Evolutionary conservation across 37 sponge, comb jelly and placozoan species (phyloP).

Genomic region (Haliclona indistincta): DNA sequence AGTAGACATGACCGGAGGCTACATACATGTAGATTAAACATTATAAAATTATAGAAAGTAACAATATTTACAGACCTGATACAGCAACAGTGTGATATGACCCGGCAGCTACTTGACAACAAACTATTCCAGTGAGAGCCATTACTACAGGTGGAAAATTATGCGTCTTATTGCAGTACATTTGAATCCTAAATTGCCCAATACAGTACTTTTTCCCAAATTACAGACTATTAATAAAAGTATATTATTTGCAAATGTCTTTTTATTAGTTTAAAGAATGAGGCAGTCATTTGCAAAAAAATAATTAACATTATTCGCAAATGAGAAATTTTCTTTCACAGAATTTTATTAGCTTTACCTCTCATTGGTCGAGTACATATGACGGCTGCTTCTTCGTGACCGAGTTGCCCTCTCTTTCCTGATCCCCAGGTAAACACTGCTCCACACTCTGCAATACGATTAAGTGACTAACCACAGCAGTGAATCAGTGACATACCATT

Average conservation of each 20-base stretch:
- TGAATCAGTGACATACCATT: slow-evolving; percentile 37
- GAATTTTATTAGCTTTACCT: too few relatives aligned
- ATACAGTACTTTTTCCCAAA: too few relatives aligned
- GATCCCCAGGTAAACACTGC: slow-evolving; percentile 55
- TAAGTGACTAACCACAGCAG: background rate
- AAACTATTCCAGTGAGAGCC: background rate
- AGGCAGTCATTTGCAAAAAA: too few relatives aligned
- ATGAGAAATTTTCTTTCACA: too few relatives aligned
- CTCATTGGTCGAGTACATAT: too few relatives aligned
- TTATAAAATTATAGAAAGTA: background rate
- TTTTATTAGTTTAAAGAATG: too few relatives aligned
- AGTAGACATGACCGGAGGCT: slow-evolving; percentile 41
- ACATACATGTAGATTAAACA: background rate
- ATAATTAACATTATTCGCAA: too few relatives aligned
- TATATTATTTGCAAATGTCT: too few relatives aligned
- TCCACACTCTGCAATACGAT: slow-evolving; percentile 29
- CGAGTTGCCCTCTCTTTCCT: slow-evolving; percentile 62
- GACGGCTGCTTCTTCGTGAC: background rate
- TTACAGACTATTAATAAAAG: too few relatives aligned
- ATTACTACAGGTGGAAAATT: too few relatives aligned
- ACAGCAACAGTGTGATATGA: slow-evolving; percentile 26
- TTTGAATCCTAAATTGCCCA: too few relatives aligned
- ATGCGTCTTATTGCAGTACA: too few relatives aligned
- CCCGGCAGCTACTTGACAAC: slow-evolving; percentile 22
- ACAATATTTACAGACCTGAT: background rate